phyloP scores from a whole-genome alignment of 2,797 vertebrate genomes.

The Botia kubotai region DNA sequence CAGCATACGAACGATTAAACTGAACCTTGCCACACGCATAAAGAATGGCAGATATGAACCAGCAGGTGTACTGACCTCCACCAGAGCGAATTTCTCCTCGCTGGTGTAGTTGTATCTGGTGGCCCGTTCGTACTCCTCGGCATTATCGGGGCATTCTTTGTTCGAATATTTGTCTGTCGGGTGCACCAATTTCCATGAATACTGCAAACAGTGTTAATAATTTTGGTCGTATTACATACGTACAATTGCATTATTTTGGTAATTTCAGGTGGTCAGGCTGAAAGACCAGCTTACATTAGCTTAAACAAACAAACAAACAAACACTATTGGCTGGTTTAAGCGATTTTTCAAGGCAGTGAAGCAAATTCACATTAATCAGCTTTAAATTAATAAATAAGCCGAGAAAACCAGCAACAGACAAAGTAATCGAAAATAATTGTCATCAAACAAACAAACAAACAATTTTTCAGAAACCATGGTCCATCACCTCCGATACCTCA shows the following conservation, averaged over 20 bases:
- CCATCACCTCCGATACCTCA: neutral
- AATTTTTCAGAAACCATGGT: neutral
- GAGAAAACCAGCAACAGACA: no score
- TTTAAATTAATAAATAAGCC: no score
- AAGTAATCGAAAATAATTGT: no score
- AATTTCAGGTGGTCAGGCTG: neutral
- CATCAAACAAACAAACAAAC: no score
- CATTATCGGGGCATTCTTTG: conserved; percentile 97
- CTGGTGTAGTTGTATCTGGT: conserved; percentile 98
- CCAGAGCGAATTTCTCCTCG: conserved; percentile 97
- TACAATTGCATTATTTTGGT: neutral
- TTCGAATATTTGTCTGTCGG: conserved; percentile 99
- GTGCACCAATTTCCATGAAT: conserved; percentile 97
- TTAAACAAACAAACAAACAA: neutral
- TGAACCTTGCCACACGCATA: neutral
- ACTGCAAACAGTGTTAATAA: conserved; percentile 72
- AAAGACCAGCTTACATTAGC: no score
- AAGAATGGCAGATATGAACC: neutral
- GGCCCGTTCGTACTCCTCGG: conserved; percentile 95
- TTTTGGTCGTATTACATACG: neutral
- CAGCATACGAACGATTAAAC: neutral
- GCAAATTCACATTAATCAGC: no score
- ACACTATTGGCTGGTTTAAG: neutral
- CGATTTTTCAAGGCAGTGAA: no score
- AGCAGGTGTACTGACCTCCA: conserved; percentile 82